Base-by-base conservation (phyloP, 2,113 vertebrate genomes). In the Epinephelus moara region DNA sequence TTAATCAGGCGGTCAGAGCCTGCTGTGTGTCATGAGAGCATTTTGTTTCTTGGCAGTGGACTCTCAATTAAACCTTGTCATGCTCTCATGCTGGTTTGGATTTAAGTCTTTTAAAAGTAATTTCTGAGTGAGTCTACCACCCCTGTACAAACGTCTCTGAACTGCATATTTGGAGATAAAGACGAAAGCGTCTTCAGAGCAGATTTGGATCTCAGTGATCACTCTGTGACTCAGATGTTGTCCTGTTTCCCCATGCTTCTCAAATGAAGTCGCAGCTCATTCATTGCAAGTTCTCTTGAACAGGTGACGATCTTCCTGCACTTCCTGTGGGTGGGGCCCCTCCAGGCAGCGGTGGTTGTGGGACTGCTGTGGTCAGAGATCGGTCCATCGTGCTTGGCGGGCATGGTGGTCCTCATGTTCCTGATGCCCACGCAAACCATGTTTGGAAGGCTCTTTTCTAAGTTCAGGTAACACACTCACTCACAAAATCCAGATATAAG, bases 251-350 rank as follows among this genome's bases (percentile, higher is more conserved):
- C 4, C 21, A 4, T 4, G 8, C 8, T 21, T 9, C 70, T 4
- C 14, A 21, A 11, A n/a, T 49, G 0, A 50, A 25, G 27, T 40
- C 8, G 1, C 30, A 15, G 49, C 47, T 56, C 33, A 33, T 55
- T 69, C 21, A 55, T 5, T 4, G 7, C 2, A 3, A 3, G 81
- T 40, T 80, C 3, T 83, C 23, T 64, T 62, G 0, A 55, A 42
- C 88, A 99, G 98, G 95, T 98, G 25, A 99, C 98, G 0, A 94
- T 99, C 84, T 98, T 98, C 88, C 91, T 99, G 86, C 98, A 99
- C 91, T 99, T 95, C 84, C 86, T 99, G 72, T 99, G 98, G 98
- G 96, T 96, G 76, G 98, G 95, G 49, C 98, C 98, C 3, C 90
- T 99, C 61, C 97, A 99, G 86, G 97, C 97, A 1, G 81, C 96